Conservation (phyloP, 2,113 vertebrate genomes). For the Myotis lucifugus region DNA sequence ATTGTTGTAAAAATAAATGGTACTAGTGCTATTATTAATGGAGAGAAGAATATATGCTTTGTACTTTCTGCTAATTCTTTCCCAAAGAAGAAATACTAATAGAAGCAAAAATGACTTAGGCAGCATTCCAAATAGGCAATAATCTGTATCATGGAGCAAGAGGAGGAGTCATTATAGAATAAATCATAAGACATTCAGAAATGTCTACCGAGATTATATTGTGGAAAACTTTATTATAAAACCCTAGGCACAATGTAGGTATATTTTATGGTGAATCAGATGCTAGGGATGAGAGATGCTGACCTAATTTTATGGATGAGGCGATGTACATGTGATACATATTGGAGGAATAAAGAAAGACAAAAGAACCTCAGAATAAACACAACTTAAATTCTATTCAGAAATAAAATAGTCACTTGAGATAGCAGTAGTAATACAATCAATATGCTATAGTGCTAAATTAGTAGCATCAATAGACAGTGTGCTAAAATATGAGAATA, state of each 20-base stretch:
- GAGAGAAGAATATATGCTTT: background rate
- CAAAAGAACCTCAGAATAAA: background rate
- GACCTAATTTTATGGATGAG: background rate
- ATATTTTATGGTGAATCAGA: background rate
- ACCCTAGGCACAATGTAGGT: background rate
- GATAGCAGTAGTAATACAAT: background rate
- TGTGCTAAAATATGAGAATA: background rate
- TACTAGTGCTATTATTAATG: background rate
- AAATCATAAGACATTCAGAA: background rate
- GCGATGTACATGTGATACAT: background rate
- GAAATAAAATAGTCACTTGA: background rate
- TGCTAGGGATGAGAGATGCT: background rate
- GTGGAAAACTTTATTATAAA: conserved; percentile 12
- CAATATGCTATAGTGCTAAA: background rate
- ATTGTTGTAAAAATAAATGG: background rate
- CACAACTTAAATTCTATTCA: background rate
- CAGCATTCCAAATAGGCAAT: background rate
- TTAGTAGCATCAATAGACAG: background rate
- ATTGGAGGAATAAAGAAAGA: background rate
- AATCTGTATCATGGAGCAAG: background rate
- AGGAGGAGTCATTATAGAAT: background rate
- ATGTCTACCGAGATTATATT: background rate
- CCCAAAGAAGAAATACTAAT: background rate
- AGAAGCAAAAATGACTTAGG: conserved; percentile 26
- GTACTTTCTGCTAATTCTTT: background rate